Conservation (phyloP, 2,113 vertebrate genomes). For the Misgurnus anguillicaudatus region DNA sequence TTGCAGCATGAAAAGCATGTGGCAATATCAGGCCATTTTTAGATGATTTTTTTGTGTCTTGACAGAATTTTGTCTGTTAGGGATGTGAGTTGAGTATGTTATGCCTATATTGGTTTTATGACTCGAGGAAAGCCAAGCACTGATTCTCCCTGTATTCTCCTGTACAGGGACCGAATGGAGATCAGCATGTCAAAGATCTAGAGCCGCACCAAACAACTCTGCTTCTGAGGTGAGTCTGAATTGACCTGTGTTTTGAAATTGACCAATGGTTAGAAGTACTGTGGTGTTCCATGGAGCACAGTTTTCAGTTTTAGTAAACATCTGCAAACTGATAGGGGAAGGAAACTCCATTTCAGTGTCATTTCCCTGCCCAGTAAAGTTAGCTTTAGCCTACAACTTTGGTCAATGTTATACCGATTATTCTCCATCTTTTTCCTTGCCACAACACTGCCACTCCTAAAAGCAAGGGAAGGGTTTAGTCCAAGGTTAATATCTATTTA, state of each 20-base stretch:
- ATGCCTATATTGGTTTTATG: constrained; percentile 11
- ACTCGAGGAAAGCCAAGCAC: constrained; percentile 12
- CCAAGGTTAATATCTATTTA: too few relatives aligned
- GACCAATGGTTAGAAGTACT: constrained; percentile 1
- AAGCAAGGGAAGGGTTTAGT: too few relatives aligned
- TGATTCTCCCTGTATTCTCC: constrained; percentile 10
- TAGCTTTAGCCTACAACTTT: too few relatives aligned
- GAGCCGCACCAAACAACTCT: background rate
- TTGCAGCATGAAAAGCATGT: background rate
- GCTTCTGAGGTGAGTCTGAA: constrained; percentile 20
- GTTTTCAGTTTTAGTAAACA: background rate
- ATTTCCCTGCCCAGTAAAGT: too few relatives aligned
- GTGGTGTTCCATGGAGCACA: constrained; percentile 3
- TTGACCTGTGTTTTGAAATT: background rate
- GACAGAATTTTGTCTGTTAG: background rate
- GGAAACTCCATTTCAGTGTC: too few relatives aligned
- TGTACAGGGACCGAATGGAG: constrained; percentile 5
- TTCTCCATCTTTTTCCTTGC: too few relatives aligned
- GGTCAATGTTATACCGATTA: too few relatives aligned
- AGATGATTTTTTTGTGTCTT: constrained; percentile 1
- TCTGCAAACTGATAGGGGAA: background rate
- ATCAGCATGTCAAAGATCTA: background rate
- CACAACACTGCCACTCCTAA: too few relatives aligned
- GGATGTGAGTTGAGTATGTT: constrained; percentile 7
- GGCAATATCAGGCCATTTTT: constrained; percentile 3